Conservation (phyloP, 2,888 invertebrate species). For the Microlaimidae sp. region DNA sequence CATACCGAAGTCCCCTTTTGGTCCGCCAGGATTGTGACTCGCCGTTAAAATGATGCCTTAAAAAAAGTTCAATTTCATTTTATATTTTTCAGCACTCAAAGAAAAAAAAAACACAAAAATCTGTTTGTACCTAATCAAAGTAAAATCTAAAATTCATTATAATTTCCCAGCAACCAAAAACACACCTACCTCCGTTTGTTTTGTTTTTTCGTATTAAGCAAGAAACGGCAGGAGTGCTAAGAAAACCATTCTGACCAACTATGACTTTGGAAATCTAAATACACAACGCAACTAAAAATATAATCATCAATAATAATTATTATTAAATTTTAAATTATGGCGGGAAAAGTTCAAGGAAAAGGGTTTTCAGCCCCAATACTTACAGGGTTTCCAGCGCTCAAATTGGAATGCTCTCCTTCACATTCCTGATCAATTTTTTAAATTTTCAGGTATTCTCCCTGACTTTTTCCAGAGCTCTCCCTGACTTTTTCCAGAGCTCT, state of each 20-base stretch:
- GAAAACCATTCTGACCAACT: constrained; percentile 78
- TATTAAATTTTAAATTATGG: no score
- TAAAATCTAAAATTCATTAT: background rate
- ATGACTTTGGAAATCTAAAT: constrained; percentile 61
- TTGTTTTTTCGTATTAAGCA: constrained; percentile 66
- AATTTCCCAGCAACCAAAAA: background rate
- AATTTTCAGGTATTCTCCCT: no score
- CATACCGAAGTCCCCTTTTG: constrained; percentile 90
- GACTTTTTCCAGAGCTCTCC: no score
- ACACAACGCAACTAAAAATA: constrained; percentile 13
- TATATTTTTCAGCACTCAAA: no score
- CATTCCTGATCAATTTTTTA: no score
- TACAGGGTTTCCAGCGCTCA: no score
- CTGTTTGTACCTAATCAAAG: background rate
- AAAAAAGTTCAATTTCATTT: constrained; percentile 7
- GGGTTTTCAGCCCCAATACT: no score
- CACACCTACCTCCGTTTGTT: constrained; percentile 46
- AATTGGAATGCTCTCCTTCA: no score
- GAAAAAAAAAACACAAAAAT: no score
- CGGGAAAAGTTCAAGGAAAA: no score
- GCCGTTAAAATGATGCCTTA: constrained; percentile 96
- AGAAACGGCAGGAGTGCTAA: constrained; percentile 94
- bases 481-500: no score
- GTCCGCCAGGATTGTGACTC: constrained; percentile 96
- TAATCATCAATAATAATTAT: no score